Conservation (phyloP, 2,888 invertebrate genomes). For the Hetaerina titia region DNA sequence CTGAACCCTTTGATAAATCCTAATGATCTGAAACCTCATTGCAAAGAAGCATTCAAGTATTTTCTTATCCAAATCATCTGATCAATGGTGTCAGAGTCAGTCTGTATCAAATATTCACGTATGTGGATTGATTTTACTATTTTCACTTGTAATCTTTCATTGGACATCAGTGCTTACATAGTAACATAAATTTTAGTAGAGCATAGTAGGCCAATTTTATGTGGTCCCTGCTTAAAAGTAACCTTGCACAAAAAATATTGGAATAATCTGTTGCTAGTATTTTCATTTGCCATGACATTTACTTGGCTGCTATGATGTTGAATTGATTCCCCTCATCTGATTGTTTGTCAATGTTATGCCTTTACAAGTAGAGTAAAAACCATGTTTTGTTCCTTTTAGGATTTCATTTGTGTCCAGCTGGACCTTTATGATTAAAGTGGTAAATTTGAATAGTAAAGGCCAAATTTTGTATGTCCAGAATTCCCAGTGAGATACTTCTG, state of each 20-base stretch:
- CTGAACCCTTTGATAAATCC: neutral
- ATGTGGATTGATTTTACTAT: neutral
- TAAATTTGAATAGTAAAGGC: neutral
- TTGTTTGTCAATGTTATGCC: neutral
- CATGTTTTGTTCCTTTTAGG: neutral
- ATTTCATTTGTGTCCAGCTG: neutral
- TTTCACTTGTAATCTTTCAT: constrained; percentile 7
- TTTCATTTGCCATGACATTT: neutral
- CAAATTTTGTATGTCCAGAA: neutral
- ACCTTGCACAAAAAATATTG: neutral
- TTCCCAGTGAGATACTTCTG: neutral
- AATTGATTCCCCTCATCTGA: neutral
- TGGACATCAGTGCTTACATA: neutral
- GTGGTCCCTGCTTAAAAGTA: neutral
- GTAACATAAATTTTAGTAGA: neutral
- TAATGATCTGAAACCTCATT: neutral
- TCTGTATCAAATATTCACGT: neutral
- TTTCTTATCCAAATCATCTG: neutral
- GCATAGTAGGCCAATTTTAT: neutral
- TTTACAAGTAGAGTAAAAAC: neutral
- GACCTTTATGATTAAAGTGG: neutral
- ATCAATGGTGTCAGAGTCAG: neutral
- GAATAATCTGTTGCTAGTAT: neutral
- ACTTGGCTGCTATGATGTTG: neutral
- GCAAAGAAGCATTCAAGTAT: neutral